Evolutionary conservation across 2,888 invertebrate species (phyloP), one percentile per base, ranked within the genome.

Genomic region (Yponomeuta sedellus): DNA sequence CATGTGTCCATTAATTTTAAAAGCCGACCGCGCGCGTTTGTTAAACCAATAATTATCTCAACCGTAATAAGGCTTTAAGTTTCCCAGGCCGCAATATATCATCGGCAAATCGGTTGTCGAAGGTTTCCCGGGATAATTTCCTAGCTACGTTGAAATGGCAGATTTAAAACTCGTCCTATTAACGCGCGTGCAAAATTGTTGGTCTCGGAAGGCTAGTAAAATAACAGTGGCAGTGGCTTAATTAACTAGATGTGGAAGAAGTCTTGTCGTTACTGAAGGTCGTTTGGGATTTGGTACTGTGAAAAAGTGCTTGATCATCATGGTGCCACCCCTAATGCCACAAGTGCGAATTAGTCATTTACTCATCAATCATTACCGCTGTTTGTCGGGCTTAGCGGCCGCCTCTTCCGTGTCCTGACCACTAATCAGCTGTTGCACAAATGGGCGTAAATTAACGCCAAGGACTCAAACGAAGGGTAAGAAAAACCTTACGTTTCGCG

Each of bases 1-100:
- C 87, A 81, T 81, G 77, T 82, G 77, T 83, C 84, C 88, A 87
- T 88, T 89, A 85, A 87, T 87, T 88, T 85, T 83, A 85, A 85
- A 83, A 82, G 83, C 81, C 76, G 81, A 52, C 81, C 80, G 81
- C 82, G 68, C 80, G 72, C 77, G 77, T 83, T 84, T 81, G 79
- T 83, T 81, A 80, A 82, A 82, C 83, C 82, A 82, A 81, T 84
- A 81, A 86, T 86, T 86, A 86, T 85, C 81, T 80, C 75, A 73
- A 80, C 78, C 71, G 77, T 82, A 81, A 80, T 82, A 81, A 70
- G 74, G 74, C 73, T 73, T 76, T 76, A 77, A 77, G 79, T 80
- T 80, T 79, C 74, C 78, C 76, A 74, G 71, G 74, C 69, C 52
- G 73, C 70, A 77, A 84, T 86, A 85, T 86, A 86, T 88, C 85